These are phyloP conservation scores for Pilophorus perplexus DNA, from an alignment of 2,888 invertebrate genomes.

Conservation along the genomic window DNA sequence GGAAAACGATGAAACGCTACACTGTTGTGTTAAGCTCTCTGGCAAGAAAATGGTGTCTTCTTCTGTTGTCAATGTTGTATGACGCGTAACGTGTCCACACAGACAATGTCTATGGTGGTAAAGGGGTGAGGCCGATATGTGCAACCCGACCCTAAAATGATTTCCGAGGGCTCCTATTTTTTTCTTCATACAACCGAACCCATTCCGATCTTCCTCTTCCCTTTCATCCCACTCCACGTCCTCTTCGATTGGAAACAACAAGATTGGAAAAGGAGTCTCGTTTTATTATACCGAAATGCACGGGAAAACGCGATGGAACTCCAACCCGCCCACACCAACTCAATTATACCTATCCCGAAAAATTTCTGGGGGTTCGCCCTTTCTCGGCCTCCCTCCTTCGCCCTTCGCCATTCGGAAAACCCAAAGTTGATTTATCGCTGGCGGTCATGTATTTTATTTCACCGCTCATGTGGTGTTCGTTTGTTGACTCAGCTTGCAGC, in stretches of 20 bases:
- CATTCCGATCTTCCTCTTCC: background rate
- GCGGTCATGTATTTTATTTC: background rate
- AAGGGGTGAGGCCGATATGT: conserved; percentile 9
- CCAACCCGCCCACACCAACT: conserved; percentile 13
- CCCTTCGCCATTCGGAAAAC: too few species aligned
- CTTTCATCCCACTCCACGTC: conserved; percentile 3
- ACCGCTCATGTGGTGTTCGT: background rate
- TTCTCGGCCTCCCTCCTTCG: too few species aligned
- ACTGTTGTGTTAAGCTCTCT: too few species aligned
- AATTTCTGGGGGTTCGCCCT: too few species aligned
- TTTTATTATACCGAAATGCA: conserved; percentile 27
- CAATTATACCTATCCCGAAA: conserved; percentile 16
- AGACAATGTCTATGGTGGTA: too few species aligned
- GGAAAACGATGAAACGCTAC: too few species aligned
- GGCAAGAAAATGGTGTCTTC: too few species aligned
- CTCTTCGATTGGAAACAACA: conserved; percentile 20
- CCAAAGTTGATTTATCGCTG: conserved; percentile 16
- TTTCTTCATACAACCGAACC: background rate
- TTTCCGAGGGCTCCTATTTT: conserved; percentile 15
- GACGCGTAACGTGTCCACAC: too few species aligned
- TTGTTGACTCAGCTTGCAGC: background rate
- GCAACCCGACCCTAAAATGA: conserved; percentile 37
- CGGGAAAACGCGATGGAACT: conserved; percentile 2
- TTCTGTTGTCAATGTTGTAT: too few species aligned
- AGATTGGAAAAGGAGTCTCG: conserved; percentile 31